Evolutionary conservation across 1,140 invertebrate genomes (phyloP).

Genomic region (Anoplolepis gracilipes): DNA sequence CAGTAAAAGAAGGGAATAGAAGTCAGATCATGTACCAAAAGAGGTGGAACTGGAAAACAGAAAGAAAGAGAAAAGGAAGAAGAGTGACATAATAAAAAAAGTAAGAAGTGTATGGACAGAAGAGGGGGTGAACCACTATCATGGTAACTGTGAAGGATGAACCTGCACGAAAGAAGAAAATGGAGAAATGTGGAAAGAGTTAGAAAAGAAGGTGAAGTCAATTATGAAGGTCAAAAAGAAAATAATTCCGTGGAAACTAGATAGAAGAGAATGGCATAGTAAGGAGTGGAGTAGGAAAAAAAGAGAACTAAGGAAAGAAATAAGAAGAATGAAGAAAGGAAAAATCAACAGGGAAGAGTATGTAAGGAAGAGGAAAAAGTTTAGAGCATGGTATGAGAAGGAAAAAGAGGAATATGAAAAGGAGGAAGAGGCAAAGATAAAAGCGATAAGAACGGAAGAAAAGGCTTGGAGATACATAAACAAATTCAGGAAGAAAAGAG

Average conservation of each 20-base stretch:
- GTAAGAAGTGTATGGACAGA: not conserved
- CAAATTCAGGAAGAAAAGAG: too few species aligned
- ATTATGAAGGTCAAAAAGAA: not conserved
- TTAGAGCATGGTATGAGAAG: conserved; percentile 22
- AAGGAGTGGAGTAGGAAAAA: conserved; percentile 5
- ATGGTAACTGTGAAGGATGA: not conserved
- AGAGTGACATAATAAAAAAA: too few species aligned
- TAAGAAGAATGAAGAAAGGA: conserved; percentile 10
- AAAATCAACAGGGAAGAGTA: not conserved
- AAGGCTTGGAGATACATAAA: too few species aligned
- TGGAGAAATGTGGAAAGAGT: not conserved
- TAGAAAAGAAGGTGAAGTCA: not conserved
- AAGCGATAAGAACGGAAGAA: too few species aligned
- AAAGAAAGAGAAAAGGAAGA: not conserved
- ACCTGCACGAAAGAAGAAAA: not conserved
- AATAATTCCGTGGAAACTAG: not conserved
- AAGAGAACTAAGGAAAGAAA: not conserved
- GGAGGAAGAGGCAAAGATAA: too few species aligned
- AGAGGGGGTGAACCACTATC: not conserved
- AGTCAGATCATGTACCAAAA: conserved; percentile 9
- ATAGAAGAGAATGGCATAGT: not conserved
- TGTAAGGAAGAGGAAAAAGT: conserved; percentile 9
- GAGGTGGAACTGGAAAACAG: not conserved
- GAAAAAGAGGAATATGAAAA: conserved; percentile 17
- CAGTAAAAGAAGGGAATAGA: not conserved